A percentile compares a stretch with the other conserved stretches of the same genome.
Conservation (phyloP, 2,888 invertebrate genomes). For the Entomobrya proxima region DNA sequence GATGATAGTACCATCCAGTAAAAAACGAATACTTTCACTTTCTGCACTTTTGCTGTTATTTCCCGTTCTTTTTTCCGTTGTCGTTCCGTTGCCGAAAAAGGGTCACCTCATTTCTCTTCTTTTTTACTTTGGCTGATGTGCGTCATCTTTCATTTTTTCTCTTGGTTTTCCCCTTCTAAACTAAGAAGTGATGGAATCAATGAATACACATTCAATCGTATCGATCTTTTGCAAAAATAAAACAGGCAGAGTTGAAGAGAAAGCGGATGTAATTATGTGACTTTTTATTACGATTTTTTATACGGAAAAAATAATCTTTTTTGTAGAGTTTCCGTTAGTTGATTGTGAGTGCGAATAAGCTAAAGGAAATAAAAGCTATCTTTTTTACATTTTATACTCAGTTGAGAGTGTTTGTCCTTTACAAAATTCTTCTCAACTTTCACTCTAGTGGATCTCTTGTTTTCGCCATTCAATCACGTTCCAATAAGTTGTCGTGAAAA, state of each 20-base stretch:
- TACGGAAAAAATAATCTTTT: neutral
- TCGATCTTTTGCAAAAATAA: conserved; percentile 10
- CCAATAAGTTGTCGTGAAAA: neutral
- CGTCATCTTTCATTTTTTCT: conserved; percentile 11
- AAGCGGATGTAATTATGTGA: conserved; percentile 15
- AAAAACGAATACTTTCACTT: too few relatives aligned
- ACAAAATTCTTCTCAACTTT: neutral
- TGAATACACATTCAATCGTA: conserved; percentile 3
- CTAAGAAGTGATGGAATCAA: neutral
- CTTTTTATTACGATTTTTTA: neutral
- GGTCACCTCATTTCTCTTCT: neutral
- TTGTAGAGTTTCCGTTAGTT: neutral
- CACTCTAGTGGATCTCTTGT: neutral
- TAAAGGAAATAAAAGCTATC: neutral
- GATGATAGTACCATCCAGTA: neutral
- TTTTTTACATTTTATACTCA: too few relatives aligned
- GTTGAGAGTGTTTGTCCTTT: too few relatives aligned
- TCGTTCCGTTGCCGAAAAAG: neutral
- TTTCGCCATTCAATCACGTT: neutral
- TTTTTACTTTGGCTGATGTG: neutral
- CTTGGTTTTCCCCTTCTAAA: neutral
- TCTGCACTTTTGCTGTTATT: neutral
- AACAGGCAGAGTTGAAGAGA: too few relatives aligned
- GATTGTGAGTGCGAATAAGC: neutral
- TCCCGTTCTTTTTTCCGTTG: neutral